A percentile compares a stretch with the other conserved stretches of the same genome.
Evolutionary conservation across 2,888 invertebrate genomes (phyloP).

Genomic region (Sisyra nigra): DNA sequence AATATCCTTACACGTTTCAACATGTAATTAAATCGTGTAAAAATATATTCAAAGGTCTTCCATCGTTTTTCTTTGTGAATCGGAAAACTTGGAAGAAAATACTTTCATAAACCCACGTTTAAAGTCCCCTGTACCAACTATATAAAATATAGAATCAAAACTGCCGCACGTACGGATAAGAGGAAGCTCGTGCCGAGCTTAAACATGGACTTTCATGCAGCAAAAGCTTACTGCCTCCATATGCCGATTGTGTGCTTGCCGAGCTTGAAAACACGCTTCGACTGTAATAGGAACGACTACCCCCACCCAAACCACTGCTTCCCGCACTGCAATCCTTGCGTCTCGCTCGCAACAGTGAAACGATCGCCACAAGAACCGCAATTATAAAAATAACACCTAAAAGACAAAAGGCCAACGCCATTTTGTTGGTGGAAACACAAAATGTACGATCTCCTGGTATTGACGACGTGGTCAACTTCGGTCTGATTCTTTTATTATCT

Average conservation of each 20-base stretch:
- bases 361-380: slow-evolving; percentile 52
- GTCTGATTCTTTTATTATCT: not conserved
- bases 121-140: too few relatives aligned
- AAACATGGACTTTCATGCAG: slow-evolving; percentile 43
- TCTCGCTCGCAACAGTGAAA: slow-evolving; percentile 45
- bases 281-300: slow-evolving; percentile 39
- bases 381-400: slow-evolving; percentile 54
- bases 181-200: slow-evolving; percentile 19
- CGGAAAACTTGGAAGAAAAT: too few relatives aligned
- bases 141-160: too few relatives aligned
- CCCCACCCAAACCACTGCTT: slow-evolving; percentile 27
- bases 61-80: too few relatives aligned
- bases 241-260: slow-evolving; percentile 39
- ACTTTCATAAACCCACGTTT: too few relatives aligned
- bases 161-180: too few relatives aligned
- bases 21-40: too few relatives aligned
- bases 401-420: slow-evolving; percentile 58
- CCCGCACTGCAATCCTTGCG: slow-evolving; percentile 24
- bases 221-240: slow-evolving; percentile 41
- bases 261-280: slow-evolving; percentile 44
- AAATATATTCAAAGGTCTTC: too few relatives aligned
- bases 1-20: too few relatives aligned
- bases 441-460: slow-evolving; percentile 40
- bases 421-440: slow-evolving; percentile 59
- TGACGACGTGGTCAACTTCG: not conserved